Base-by-base conservation (phyloP, 1,140 invertebrate genomes). In the Rhagoletis zephyria region DNA sequence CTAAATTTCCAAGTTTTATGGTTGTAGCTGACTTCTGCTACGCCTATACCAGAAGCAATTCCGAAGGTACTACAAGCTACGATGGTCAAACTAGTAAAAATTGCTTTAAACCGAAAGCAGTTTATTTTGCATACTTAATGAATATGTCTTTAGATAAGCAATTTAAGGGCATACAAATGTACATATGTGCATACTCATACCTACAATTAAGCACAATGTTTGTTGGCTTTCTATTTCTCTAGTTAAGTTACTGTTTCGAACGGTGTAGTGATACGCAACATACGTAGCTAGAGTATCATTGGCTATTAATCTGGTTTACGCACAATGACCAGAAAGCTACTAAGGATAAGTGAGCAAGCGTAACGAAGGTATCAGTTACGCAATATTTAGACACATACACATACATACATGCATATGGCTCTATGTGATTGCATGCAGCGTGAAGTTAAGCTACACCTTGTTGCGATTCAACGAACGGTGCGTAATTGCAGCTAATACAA, bases 61-160 rank as follows among this genome's bases (percentile, higher is more conserved):
- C 30, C 1, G 30, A 30, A 30, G 30, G 30, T 30, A 30, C 30
- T 30, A 30, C 30, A 30, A 56, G 51, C 51, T 67, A 10, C 3
- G 7, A 10, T 67, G 12, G 30, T 40, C 30, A 30, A 30, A 19
- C 12, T 30, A 30, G 64, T 67, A 67, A 67, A 67, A 67, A 67
- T 67, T 67, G 40, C 64, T 12, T 67, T 67, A 67, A 48, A 48
- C 70, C 2, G 42, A 74, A 74, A 6, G 40, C 70, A 48, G 12
- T 74, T 48, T 16, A 74, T 74, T 74, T 74, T 74, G 70, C 70
- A 48, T 74, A 74, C 40, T 74, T 74, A 74, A 74, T 48, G 40
- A 74, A 74, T 48, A 74, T 74, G 42, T 16, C 70, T n/a, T 48
- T 74, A 74, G 70, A 74, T 74, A 74, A 74, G 70, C 70, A 45